Evolutionary conservation across 2,113 vertebrate species (phyloP), one percentile per base, ranked within the genome.

Genomic region (Podiceps cristatus): DNA sequence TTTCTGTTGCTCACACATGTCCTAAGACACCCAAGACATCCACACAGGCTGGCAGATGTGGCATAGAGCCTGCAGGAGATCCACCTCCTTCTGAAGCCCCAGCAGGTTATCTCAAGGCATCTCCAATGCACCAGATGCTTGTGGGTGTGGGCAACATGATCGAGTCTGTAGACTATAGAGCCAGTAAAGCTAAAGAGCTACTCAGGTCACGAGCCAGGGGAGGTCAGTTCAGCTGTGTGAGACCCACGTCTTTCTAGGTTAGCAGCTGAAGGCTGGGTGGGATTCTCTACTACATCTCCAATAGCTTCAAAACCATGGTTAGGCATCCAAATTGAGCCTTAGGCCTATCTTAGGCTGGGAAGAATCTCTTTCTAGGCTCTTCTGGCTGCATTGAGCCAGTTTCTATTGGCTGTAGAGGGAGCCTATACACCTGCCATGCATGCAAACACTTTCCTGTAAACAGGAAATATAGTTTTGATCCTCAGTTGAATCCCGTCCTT

Each of bases 231-330:
- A 4, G 3, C 52, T 42, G 5, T 28, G 35, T 63, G 37, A 78
- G 10, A 60, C 9, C 29, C 0, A 0, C 4, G 4, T 24, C 58
- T 73, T 64, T 59, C n/a, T 42, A n/a, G 16, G 25, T 27, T n/a
- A 86, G 72, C 47, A 67, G 47, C 29, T 75, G 27, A 79, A 33
- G 62, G 11, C 19, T 73, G 13, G 7, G 2, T 63, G 19, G 6
- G 19, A 56, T 86, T 47, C 44, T 7, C 28, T 73, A 35, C 28
- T 25, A 25, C 12, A 24, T 23, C 29, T 71, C 52, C 18, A 86
- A 79, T 93, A 76, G 2, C 37, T 59, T 40, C 13, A 60, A 35
- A 64, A 52, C 11, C 28, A 5, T 18, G 19, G 10, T 64, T 67
- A 44, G 20, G 33, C n/a, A 72, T 45, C 27, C 37, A 68, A 86